phyloP scores from a whole-genome alignment of 2,888 invertebrate genomes.

The Ichneumoninae sp. region DNA sequence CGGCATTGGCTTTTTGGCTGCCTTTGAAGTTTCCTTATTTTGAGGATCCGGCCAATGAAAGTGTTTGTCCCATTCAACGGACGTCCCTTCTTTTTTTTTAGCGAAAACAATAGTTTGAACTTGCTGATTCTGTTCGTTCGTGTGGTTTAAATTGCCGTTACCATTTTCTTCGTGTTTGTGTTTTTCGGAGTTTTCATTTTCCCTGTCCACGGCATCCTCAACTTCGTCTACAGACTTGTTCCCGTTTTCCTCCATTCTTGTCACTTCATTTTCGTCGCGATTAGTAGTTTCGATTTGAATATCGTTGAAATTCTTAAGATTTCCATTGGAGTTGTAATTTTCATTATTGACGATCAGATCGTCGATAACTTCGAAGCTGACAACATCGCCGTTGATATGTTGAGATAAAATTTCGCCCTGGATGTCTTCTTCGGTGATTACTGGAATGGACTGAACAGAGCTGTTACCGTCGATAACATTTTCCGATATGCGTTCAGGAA shows the following conservation, averaged over 20 bases:
- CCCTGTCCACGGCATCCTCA: neutral
- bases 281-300: too few relatives aligned
- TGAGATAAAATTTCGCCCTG: too few relatives aligned
- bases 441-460: too few relatives aligned
- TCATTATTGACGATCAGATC: too few relatives aligned
- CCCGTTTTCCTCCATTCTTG: slow-evolving; percentile 3
- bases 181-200: neutral
- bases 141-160: neutral
- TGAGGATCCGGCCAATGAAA: neutral
- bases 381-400: too few relatives aligned
- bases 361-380: too few relatives aligned
- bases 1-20: slow-evolving; percentile 7
- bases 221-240: neutral
- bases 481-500: too few relatives aligned
- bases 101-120: neutral
- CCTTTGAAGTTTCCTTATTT: neutral
- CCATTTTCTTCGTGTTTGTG: neutral
- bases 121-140: neutral
- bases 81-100: neutral
- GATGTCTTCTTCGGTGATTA: too few relatives aligned
- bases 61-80: neutral
- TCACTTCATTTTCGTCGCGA: too few relatives aligned
- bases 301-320: too few relatives aligned
- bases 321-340: too few relatives aligned
- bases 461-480: too few relatives aligned